phyloP scores from a whole-genome alignment of 2,888 invertebrate species.

The Caenorhabditis auriculariae region DNA sequence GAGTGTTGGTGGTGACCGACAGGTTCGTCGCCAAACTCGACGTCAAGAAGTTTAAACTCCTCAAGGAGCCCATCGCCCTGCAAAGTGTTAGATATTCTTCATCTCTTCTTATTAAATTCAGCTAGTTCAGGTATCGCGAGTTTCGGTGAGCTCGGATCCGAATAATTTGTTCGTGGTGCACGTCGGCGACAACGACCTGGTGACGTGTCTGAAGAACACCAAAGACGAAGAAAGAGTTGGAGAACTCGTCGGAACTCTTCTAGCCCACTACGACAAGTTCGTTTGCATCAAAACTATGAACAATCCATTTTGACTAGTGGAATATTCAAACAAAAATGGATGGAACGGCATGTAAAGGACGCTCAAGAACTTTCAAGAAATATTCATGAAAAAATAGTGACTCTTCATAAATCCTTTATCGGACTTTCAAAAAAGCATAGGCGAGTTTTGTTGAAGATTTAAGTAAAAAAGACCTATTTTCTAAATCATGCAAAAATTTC shows the following conservation, averaged over 20 bases:
- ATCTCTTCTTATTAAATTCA: background rate
- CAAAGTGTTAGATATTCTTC: constrained; percentile 26
- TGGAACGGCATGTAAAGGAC: no score
- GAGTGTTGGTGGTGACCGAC: constrained; percentile 66
- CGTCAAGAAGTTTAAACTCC: constrained; percentile 66
- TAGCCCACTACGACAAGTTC: constrained; percentile 63
- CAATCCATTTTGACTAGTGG: constrained; percentile 7
- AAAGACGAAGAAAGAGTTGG: constrained; percentile 65
- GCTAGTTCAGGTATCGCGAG: constrained; percentile 62
- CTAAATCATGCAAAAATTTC: no score
- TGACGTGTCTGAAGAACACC: constrained; percentile 63
- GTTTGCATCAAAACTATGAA: constrained; percentile 2
- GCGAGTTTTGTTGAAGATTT: no score
- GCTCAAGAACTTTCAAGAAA: no score
- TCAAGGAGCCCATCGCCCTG: constrained; percentile 63
- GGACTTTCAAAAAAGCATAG: no score
- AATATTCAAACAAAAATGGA: no score
- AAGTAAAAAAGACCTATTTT: no score
- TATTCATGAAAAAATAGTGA: no score
- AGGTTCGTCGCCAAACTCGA: constrained; percentile 67
- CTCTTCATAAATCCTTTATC: no score
- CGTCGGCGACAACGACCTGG: constrained; percentile 66
- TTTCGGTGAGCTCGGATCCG: constrained; percentile 64
- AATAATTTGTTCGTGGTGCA: constrained; percentile 67
- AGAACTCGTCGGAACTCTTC: constrained; percentile 65